These are phyloP conservation scores for Metacarcinus magister DNA, from an alignment of 2,888 invertebrate species.

Conservation along the genomic window DNA sequence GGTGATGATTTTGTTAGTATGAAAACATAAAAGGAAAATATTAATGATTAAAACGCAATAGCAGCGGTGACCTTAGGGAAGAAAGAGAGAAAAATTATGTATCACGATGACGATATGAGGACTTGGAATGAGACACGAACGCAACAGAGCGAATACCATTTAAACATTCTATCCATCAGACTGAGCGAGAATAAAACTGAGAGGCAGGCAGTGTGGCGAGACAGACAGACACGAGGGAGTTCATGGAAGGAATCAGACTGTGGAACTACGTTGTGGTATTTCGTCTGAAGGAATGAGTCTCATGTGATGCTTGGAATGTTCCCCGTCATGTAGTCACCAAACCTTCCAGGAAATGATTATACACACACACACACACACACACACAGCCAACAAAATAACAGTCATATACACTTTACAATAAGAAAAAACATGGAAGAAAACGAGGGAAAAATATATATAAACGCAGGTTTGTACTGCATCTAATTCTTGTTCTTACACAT, in stretches of 20 bases:
- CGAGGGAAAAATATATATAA: neutral
- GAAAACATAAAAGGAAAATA: too few species aligned
- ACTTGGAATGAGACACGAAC: neutral
- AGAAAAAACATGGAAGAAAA: too few species aligned
- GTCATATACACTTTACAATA: too few species aligned
- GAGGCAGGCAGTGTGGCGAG: neutral
- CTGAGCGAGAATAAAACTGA: neutral
- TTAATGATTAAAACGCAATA: too few species aligned
- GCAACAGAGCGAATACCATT: neutral
- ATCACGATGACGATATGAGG: neutral
- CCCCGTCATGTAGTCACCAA: neutral
- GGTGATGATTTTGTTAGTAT: too few species aligned
- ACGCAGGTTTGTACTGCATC: neutral
- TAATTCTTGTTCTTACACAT: neutral
- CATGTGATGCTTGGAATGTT: neutral
- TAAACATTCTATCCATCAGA: neutral
- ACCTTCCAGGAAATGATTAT: neutral
- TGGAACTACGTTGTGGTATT: neutral
- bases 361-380: conserved; percentile 11
- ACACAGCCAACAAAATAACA: too few species aligned
- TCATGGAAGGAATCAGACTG: neutral
- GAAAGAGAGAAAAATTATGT: neutral
- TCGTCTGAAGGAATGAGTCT: neutral
- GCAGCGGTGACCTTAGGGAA: neutral
- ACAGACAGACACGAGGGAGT: neutral